Base-by-base conservation (phyloP, 2,888 invertebrate genomes). In the Volucella bombylans region DNA sequence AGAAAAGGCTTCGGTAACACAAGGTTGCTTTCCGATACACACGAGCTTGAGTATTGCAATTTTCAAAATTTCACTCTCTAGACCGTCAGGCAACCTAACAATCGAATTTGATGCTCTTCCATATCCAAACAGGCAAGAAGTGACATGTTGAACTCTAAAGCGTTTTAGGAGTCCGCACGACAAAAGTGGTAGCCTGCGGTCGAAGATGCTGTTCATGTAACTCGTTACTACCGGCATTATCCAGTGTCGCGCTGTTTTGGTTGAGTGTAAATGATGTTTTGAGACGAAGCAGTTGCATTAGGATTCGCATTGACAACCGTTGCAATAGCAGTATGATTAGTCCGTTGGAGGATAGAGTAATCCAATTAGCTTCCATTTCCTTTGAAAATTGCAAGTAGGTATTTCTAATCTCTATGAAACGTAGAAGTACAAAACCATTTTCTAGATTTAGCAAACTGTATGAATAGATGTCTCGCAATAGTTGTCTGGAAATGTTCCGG, bases 101-200 rank as follows among this genome's bases (percentile, higher is more conserved):
- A 94, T 11, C 96, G 93, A 12, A 97, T 95, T 89, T 96, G 95
- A 89, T 96, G 95, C 0, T 96, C 94, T 76, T 96, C 96, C 93
- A 95, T 94, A 88, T 96, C 96, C 71, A 97, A 91, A 82, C 96
- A 95, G 0, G 96, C 95, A 88, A 96, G 92, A 45, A 97, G 91
- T 0, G 96, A 96, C 94, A 96, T 95, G 89, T 95, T 94, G 87
- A 95, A 94, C 89, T 95, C 94, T 86, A 93, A 90, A 38, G 96
- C 95, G 89, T 96, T 94, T 94, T 18, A 96, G 90, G 41, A 96
- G 92, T 49, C 95, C 92, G 86, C 96, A 95, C 9, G 96, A 94
- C 4, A 96, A 89, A 61, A 95, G 94, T 0, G 96, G 95, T 67
- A 97, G 90, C 87, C 94, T 93, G 38, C 95, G 94, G 89, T 95